Conservation (phyloP, 2,113 vertebrate genomes). For the Hemiscyllium ocellatum region DNA sequence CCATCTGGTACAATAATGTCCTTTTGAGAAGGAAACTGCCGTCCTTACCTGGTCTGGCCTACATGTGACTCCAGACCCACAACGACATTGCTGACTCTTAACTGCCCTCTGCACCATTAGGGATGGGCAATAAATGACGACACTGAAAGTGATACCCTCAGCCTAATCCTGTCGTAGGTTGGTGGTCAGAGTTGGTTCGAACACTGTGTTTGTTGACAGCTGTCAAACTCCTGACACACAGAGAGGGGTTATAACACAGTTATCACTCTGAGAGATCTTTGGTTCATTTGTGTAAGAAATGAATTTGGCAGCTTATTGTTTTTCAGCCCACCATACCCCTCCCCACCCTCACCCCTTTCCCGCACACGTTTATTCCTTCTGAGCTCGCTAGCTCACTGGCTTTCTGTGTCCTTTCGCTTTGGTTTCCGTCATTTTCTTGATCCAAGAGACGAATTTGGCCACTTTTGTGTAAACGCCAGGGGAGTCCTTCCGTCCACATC, state of each 20-base stretch:
- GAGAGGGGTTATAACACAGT: not conserved
- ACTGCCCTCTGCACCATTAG: no score
- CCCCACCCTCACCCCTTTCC: not conserved
- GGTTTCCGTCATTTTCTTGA: slow-evolving; percentile 60
- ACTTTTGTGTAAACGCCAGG: slow-evolving; percentile 80
- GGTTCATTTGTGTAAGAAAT: not conserved
- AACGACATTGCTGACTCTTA: no score
- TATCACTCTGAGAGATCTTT: not conserved
- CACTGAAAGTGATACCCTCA: not conserved
- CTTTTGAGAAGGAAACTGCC: no score
- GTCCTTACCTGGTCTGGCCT: no score
- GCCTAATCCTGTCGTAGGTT: not conserved
- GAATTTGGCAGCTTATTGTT: not conserved
- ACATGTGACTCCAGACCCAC: no score
- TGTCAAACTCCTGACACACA: no score
- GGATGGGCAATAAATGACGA: no score
- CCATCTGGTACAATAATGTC: no score
- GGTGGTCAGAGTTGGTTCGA: not conserved
- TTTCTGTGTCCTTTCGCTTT: not conserved
- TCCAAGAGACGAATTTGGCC: slow-evolving; percentile 74
- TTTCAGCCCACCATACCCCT: not conserved
- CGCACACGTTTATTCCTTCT: not conserved
- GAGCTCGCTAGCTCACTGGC: no score
- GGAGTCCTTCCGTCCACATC: slow-evolving; percentile 70
- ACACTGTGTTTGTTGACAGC: not conserved